Evolutionary conservation across 1,140 invertebrate species (phyloP).

Genomic region (Leguminivora glycinivorella): DNA sequence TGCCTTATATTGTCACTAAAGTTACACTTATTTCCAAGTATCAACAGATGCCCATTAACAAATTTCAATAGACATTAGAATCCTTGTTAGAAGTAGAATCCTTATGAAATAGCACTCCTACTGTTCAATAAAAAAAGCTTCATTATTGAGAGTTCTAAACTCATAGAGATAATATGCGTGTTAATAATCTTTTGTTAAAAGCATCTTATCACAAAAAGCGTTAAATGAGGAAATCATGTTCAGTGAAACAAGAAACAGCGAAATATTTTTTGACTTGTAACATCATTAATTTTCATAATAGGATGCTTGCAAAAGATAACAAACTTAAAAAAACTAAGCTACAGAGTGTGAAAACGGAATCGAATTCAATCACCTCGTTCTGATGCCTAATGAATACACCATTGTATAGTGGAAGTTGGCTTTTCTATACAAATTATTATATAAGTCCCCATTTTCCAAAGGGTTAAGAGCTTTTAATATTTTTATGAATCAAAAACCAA

Average conservation of each 20-base stretch:
- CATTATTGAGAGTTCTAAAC: constrained; percentile 2
- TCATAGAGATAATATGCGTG: constrained; percentile 28
- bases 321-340: not conserved
- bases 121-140: constrained; percentile 14
- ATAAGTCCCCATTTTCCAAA: no score
- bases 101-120: not conserved
- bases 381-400: no score
- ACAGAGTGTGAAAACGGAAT: not conserved
- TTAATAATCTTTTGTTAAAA: constrained; percentile 58
- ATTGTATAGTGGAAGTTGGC: no score
- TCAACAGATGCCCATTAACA: not conserved
- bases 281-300: constrained; percentile 26
- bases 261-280: not conserved
- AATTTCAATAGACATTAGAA: not conserved
- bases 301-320: not conserved
- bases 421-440: no score
- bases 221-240: constrained; percentile 45
- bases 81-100: not conserved
- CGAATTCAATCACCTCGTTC: not conserved
- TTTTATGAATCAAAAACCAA: no score
- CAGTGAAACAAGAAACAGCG: not conserved
- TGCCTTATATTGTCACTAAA: constrained; percentile 8
- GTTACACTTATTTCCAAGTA: constrained; percentile 3
- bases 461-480: no score
- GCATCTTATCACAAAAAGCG: constrained; percentile 58